phyloP scores from a whole-genome alignment of 2,888 invertebrate genomes.

The Stictocephala bisonia region DNA sequence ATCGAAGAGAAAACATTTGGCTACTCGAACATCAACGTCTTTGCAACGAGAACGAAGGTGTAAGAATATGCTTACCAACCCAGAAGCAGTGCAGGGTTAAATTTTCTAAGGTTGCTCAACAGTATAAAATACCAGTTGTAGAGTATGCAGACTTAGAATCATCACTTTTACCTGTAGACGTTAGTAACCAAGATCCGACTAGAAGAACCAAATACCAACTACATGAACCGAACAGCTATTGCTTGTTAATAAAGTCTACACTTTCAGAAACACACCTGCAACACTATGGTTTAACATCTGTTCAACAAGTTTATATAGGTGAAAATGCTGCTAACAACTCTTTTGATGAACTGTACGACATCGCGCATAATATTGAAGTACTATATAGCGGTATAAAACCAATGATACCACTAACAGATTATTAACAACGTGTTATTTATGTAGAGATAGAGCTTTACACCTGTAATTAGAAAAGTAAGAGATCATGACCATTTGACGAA shows the following conservation, averaged over 20 bases:
- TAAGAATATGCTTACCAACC: too few species aligned
- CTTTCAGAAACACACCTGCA: constrained; percentile 13
- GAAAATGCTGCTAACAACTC: constrained; percentile 6
- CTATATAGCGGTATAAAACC: background rate
- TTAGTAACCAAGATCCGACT: background rate
- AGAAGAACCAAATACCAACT: background rate
- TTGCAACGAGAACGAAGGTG: too few species aligned
- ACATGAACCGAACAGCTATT: constrained; percentile 32
- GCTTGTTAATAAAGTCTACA: background rate
- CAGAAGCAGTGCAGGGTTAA: too few species aligned
- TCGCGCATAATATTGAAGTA: background rate
- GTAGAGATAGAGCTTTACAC: constrained; percentile 26
- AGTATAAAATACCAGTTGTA: constrained; percentile 12
- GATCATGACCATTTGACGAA: constrained; percentile 33
- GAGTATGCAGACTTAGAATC: constrained; percentile 19
- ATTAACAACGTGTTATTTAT: constrained; percentile 1
- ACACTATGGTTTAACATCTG: background rate
- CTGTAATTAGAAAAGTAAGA: background rate
- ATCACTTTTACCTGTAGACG: background rate
- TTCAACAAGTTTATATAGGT: constrained; percentile 2
- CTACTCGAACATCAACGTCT: too few species aligned
- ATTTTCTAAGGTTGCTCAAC: constrained; percentile 1
- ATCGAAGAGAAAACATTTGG: too few species aligned
- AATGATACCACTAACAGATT: background rate
- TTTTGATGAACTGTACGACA: constrained; percentile 8